Evolutionary conservation across 2,797 vertebrate species (phyloP), one percentile per base, ranked within the genome.

Genomic region (Helicolenus hilgendorfi): DNA sequence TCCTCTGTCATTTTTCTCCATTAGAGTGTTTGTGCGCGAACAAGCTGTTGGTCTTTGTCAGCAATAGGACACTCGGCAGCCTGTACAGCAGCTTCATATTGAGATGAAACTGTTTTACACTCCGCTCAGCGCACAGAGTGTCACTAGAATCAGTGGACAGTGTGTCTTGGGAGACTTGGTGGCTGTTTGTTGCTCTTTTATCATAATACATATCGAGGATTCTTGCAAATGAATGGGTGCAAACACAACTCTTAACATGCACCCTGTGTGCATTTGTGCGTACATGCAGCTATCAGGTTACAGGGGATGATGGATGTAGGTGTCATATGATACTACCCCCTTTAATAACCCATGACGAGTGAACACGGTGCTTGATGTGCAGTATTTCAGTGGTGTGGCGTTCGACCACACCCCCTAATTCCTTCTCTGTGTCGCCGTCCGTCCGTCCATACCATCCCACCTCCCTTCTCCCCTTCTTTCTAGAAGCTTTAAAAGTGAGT

Each of bases 311-410:
- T 70, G n/a, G 72, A 91, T 88, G 36, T 11, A 56, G 29, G 80
- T 83, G 83, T 90, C 80, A 85, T 71, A 65, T 64, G 82, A 90
- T 79, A 78, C 83, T 55, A 26, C 58, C 65, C 65, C 65, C 79
- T 86, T 93, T 70, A 95, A 92, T 88, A 93, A 91, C 71, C 59
- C 81, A 86, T 92, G 84, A 87, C 79, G 14, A 11, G 35, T 67
- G 80, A 84, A 84, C 68, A 22, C 31, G 11, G 38, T 5, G 71
- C 38, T 59, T 62, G 24, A 74, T 77, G 82, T 41, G 80, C 70
- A 72, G 56, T 49, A 26, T 77, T 85, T 73, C 73, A 73, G 83
- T 1, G 67, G 11, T 1, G 70, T 11, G 31, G 49, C 15, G 9
- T 74, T 24, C 56, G 67, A 24, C 71, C 63, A 58, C 78, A 72